phyloP scores from a whole-genome alignment of 2,113 vertebrate genomes.

The Myxocyprinus asiaticus region DNA sequence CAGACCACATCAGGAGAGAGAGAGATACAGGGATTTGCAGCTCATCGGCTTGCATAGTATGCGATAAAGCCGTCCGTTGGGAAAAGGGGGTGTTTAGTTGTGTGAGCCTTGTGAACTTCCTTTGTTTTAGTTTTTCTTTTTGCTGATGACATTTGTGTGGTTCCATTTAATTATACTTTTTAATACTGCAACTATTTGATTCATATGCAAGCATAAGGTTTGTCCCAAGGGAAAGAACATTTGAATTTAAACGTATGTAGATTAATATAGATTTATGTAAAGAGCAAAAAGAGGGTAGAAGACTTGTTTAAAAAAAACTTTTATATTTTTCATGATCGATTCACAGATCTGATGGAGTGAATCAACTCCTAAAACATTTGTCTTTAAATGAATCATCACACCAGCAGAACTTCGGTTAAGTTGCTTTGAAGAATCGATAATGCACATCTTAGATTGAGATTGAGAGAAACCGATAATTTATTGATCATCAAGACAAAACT shows the following conservation, averaged over 20 bases:
- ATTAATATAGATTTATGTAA: too few relatives aligned
- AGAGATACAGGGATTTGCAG: constrained; percentile 1
- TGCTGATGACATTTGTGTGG: not conserved
- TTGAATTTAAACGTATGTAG: constrained; percentile 4
- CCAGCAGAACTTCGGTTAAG: not conserved
- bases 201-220: not conserved
- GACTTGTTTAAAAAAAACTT: too few relatives aligned
- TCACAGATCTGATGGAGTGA: not conserved
- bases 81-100: not conserved
- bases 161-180: constrained; percentile 5
- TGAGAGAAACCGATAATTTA: not conserved
- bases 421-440: constrained; percentile 14
- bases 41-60: not conserved
- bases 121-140: not conserved
- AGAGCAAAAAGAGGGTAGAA: too few relatives aligned
- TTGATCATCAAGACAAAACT: not conserved
- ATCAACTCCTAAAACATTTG: not conserved
- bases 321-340: too few relatives aligned
- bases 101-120: not conserved
- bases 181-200: not conserved
- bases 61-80: constrained; percentile 4
- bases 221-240: not conserved
- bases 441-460: not conserved
- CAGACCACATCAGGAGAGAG: constrained; percentile 5
- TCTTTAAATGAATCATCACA: constrained; percentile 12